These are phyloP conservation scores for Eulemur mongoz DNA, from an alignment of 2,797 vertebrate species.

Conservation along the genomic window DNA sequence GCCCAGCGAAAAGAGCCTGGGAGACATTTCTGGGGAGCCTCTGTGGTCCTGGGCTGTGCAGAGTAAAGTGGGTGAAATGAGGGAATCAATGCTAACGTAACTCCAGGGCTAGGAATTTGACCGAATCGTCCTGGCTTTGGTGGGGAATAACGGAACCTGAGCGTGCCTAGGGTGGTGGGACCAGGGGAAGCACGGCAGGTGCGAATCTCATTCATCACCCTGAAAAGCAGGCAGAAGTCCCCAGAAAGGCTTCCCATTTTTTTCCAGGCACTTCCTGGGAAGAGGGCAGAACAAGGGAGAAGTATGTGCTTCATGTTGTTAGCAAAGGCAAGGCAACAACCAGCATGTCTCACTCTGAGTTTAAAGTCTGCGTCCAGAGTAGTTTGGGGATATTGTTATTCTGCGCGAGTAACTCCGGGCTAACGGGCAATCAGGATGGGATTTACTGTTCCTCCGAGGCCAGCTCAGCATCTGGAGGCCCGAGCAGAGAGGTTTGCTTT, in stretches of 20 bases:
- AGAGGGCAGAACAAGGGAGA: background rate
- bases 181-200: accelerated
- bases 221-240: background rate
- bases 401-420: background rate
- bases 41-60: background rate
- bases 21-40: background rate
- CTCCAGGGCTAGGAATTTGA: background rate
- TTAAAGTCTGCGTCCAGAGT: accelerated
- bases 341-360: accelerated
- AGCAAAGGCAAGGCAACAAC: background rate
- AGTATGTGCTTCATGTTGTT: too few species aligned
- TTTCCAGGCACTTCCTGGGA: background rate
- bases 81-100: accelerated
- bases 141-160: accelerated
- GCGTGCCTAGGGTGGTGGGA: background rate
- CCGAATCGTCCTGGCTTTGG: background rate
- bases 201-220: too few species aligned
- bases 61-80: background rate
- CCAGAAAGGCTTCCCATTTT: background rate
- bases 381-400: background rate
- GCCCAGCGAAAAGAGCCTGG: background rate
- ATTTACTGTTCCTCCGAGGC: background rate
- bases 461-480: background rate
- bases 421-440: background rate
- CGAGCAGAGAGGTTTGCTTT: background rate